phyloP scores from a whole-genome alignment of 2,797 vertebrate genomes.

The Sus cebifrons region DNA sequence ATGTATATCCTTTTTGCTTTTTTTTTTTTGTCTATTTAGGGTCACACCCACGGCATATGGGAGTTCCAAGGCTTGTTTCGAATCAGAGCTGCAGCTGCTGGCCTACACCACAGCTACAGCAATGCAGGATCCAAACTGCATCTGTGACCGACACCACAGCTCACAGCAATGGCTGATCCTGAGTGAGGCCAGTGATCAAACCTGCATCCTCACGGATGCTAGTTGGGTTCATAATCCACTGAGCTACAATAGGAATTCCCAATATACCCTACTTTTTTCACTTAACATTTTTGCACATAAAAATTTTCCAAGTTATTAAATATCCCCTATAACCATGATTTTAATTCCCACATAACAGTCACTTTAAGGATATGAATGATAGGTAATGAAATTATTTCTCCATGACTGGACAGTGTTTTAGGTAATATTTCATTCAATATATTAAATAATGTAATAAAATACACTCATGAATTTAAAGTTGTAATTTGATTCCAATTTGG shows the following conservation, averaged over 20 bases:
- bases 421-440: not conserved
- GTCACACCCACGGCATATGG: no score
- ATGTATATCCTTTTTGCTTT: not conserved
- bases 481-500: conserved; percentile 37
- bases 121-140: no score
- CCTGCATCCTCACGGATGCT: no score
- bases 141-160: no score
- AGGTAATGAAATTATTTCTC: conserved; percentile 18
- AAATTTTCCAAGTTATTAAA: conserved; percentile 48
- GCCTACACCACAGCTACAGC: no score
- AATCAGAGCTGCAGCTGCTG: no score
- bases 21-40: no score
- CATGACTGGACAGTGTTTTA: not conserved
- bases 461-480: conserved; percentile 32
- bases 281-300: conserved; percentile 4
- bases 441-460: conserved; percentile 1
- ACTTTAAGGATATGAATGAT: not conserved
- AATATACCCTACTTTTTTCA: not conserved
- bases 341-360: conserved; percentile 44
- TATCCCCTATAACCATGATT: conserved; percentile 9
- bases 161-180: no score
- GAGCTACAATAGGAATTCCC: no score
- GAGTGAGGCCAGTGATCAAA: no score
- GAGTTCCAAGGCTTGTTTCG: no score
- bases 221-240: no score